Evolutionary conservation across 23 tunicate species (phyloP), one percentile per base, ranked within the genome.

Genomic region (Diplosoma virens): DNA sequence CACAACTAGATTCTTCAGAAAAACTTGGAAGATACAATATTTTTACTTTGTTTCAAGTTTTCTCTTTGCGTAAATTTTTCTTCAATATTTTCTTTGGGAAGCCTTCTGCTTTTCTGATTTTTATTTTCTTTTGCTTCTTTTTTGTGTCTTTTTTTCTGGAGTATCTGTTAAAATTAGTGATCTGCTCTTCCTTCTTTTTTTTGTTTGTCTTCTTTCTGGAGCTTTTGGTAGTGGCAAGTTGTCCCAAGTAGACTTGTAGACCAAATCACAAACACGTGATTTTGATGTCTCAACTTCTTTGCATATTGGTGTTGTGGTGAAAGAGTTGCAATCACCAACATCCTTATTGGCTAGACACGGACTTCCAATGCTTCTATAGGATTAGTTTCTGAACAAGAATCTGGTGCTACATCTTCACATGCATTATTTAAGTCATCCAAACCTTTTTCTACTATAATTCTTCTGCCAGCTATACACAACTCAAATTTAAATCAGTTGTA

Each of bases 311-410:
- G 9, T 36, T 63, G 33, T 63, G 70, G 70, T 36, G 29, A 30
- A 63, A 63, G 70, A 63, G 70, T 27, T 63, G 70, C 70, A 63
- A 63, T 63, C 70, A 63, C 35, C 35, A 63, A 63, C 70, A 27
- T 63, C 9, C n/a, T n/a, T n/a, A n/a, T n/a, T n/a, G n/a, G n/a
- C n/a, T n/a, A n/a, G n/a, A n/a, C n/a, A n/a, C n/a, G n/a, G n/a
- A n/a, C n/a, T n/a, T n/a, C n/a, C n/a, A n/a, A n/a, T n/a, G n/a
- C n/a, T n/a, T n/a, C n/a, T n/a, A n/a, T n/a, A n/a, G n/a, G n/a
- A n/a, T n/a, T n/a, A n/a, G n/a, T n/a, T n/a, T n/a, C n/a, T n/a
- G n/a, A n/a, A n/a, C n/a, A n/a, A n/a, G n/a, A n/a, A n/a, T n/a
- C n/a, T n/a, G n/a, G n/a, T n/a, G n/a, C n/a, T n/a, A n/a, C n/a